Conservation (phyloP, 92 coral and sea anemone species). For the Blastomussa wellsi region DNA sequence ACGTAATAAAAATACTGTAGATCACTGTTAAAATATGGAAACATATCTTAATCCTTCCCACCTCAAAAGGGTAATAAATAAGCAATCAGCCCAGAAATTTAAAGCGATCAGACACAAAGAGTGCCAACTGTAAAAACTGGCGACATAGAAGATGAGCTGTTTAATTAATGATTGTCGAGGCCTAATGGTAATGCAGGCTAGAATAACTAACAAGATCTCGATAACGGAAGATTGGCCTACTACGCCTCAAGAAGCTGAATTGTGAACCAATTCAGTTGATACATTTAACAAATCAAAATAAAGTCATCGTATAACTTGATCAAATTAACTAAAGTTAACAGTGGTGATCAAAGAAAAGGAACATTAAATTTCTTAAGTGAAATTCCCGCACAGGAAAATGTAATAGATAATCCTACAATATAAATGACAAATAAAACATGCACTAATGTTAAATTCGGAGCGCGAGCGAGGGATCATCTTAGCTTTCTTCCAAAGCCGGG, state of each 20-base stretch:
- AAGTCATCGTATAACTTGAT: not conserved
- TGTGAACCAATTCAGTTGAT: not conserved
- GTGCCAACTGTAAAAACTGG: no score
- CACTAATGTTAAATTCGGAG: not conserved
- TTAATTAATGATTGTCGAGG: no score
- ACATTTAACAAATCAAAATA: not conserved
- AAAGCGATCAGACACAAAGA: no score
- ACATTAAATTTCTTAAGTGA: not conserved
- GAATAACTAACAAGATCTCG: no score
- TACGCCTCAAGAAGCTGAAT: not conserved
- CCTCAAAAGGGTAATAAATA: no score
- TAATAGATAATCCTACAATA: not conserved
- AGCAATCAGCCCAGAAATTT: no score
- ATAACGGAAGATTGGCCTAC: no score
- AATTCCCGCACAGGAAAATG: not conserved
- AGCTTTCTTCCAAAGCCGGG: not conserved
- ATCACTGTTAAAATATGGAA: no score
- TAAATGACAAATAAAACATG: not conserved
- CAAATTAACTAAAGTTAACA: not conserved
- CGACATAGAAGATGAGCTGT: no score
- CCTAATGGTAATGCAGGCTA: no score
- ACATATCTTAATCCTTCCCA: no score
- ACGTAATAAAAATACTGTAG: no score
- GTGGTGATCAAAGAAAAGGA: not conserved
- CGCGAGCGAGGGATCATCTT: not conserved